Evolutionary conservation across 2,113 vertebrate species (phyloP).

Genomic region (Oplegnathus fasciatus): DNA sequence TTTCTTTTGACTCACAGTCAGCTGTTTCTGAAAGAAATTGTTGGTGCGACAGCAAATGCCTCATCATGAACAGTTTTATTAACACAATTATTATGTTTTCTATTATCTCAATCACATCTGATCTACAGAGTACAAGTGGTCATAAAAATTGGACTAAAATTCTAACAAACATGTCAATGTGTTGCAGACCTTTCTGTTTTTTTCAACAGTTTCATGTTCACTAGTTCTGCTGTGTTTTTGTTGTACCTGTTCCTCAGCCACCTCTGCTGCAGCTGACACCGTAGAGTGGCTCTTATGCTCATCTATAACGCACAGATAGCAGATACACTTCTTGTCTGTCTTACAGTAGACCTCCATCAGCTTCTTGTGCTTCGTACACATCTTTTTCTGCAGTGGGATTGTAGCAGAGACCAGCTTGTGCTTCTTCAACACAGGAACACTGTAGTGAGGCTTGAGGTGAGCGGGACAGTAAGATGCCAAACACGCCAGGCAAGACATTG

Average conservation of each 20-base stretch:
- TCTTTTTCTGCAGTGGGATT: constrained; percentile 32
- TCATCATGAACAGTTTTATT: background rate
- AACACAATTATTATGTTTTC: background rate
- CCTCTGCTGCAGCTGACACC: background rate
- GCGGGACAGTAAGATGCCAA: constrained; percentile 34
- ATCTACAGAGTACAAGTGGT: background rate
- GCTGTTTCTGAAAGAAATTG: background rate
- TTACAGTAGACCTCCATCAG: constrained; percentile 49
- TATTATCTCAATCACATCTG: background rate
- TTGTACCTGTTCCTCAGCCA: background rate
- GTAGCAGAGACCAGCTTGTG: constrained; percentile 28
- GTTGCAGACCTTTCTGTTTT: too few relatives aligned
- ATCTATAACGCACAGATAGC: constrained; percentile 28
- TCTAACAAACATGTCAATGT: background rate
- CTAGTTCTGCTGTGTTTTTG: background rate
- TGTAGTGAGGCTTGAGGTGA: constrained; percentile 40
- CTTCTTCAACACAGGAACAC: constrained; percentile 26
- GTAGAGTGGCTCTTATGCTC: rapidly evolving
- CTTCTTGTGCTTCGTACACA: constrained; percentile 42
- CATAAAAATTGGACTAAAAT: background rate
- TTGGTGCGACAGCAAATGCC: background rate
- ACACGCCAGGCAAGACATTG: constrained; percentile 30
- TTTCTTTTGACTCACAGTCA: background rate
- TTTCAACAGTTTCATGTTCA: background rate
- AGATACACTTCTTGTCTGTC: background rate